Percentiles rank a stretch among this genome's conserved stretches.
Conservation (phyloP, 1,140 invertebrate genomes). For the Diachasmimorpha longicaudata region DNA sequence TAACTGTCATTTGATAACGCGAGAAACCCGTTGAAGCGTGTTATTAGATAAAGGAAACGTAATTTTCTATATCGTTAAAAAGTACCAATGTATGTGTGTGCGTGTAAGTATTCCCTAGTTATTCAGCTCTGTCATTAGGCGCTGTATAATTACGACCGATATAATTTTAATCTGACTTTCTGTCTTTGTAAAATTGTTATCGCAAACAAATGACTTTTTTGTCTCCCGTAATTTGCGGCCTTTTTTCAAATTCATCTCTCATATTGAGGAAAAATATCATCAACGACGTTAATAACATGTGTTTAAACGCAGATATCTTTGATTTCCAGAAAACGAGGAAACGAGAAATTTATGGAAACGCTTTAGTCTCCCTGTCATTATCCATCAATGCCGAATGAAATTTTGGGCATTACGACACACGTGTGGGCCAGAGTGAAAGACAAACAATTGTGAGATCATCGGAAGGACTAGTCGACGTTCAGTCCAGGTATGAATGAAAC, state of each 20-base stretch:
- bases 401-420: neutral
- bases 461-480: slow-evolving; percentile 25
- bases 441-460: neutral
- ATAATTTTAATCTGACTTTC: neutral
- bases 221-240: neutral
- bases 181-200: slow-evolving; percentile 7
- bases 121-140: neutral
- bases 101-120: slow-evolving; percentile 1
- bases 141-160: slow-evolving; percentile 4
- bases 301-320: neutral
- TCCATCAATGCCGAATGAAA: neutral
- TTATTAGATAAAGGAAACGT: slow-evolving; percentile 32
- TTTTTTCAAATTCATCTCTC: neutral
- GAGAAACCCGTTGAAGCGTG: slow-evolving; percentile 21
- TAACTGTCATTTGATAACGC: slow-evolving; percentile 5
- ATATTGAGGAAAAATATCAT: neutral
- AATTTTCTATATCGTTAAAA: slow-evolving; percentile 13
- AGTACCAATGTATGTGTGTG: neutral
- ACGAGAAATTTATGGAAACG: slow-evolving; percentile 1
- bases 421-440: neutral
- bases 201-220: slow-evolving; percentile 7
- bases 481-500: slow-evolving; percentile 35
- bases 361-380: neutral
- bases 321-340: slow-evolving; percentile 2
- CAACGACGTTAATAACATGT: neutral